Base-by-base conservation (phyloP, 2,888 invertebrate species). In the Sabatieria punctata region DNA sequence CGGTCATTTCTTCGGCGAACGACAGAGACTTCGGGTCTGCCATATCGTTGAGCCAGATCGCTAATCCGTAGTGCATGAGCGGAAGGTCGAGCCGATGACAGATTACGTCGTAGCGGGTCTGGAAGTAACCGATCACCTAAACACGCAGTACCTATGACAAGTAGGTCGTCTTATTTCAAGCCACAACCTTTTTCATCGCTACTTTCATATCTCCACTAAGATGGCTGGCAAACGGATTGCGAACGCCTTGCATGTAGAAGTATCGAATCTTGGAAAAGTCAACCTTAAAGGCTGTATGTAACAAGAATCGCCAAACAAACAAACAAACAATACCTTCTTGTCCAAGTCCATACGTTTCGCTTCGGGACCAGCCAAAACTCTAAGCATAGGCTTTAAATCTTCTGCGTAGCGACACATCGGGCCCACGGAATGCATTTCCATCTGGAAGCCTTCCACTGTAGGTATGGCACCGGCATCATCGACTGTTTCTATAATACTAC, bases 321-420 rank as follows among this genome's bases (percentile, higher is more conserved):
- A 43, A 18, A 24, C n/a, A 18, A 18, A 4, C 6, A 15, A 11
- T 6, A 42, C 42, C 35, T 13, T 13, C 19, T 42, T 21, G n/a
- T 42, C 42, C 3, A 44, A 18, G 13, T 37, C 4, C 44, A 44
- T 15, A 45, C 56, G 49, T 13, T 49, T 46, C 2, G 49, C 42
- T 35, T 55, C 52, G 13, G 49, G 51, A 15, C 61, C 65, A 19
- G 62, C 61, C 56, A 68, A 57, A 21, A 68, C 75, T 65, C 78
- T 79, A 24, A 85, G 67, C 59, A 84, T 71, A 0, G 85, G 84
- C 46, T 77, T 72, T 48, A 93, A 68, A 68, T 93, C 93, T 49
- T 76, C 76, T 0, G 88, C 83, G 61, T 79, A 79, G 54, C 86
- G 76, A 54, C 82, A 82, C 76, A 93, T 80, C 2, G 91, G 91